phyloP scores from a whole-genome alignment of 2,797 vertebrate genomes.

The Gymnocypris eckloni region DNA sequence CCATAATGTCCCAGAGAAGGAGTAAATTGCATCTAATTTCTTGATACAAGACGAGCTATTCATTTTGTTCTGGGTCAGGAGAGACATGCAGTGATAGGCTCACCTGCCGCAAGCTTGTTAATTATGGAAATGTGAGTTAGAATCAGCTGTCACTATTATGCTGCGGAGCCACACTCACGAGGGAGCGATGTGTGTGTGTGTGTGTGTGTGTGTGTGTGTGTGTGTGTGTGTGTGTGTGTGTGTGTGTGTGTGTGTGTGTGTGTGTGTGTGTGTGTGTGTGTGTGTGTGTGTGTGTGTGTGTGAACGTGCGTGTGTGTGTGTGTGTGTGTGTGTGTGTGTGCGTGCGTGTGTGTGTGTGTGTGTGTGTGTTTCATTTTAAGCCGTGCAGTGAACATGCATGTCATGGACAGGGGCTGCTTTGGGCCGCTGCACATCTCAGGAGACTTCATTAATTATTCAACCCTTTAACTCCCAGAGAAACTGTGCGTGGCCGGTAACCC shows the following conservation, averaged over 20 bases:
- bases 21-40: slow-evolving; percentile 58
- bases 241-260: neutral
- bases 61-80: slow-evolving; percentile 51
- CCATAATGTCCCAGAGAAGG: slow-evolving; percentile 62
- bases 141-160: slow-evolving; percentile 53
- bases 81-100: slow-evolving; percentile 46
- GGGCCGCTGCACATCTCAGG: slow-evolving; percentile 41
- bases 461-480: slow-evolving; percentile 38
- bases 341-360: slow-evolving; percentile 7
- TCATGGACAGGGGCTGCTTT: slow-evolving; percentile 46
- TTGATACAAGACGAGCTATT: slow-evolving; percentile 54
- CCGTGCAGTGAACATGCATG: slow-evolving; percentile 49
- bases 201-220: slow-evolving; percentile 26
- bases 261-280: neutral
- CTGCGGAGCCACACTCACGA: neutral
- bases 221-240: slow-evolving; percentile 6
- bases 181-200: slow-evolving; percentile 43
- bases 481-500: slow-evolving; percentile 34
- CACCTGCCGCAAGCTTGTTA: slow-evolving; percentile 59
- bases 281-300: slow-evolving; percentile 35
- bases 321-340: slow-evolving; percentile 36
- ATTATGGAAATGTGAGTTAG: slow-evolving; percentile 58
- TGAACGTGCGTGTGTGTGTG: too few relatives aligned
- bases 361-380: slow-evolving; percentile 46
- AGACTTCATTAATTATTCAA: slow-evolving; percentile 78